A percentile compares a stretch with the other conserved stretches of the same genome.
These are phyloP conservation scores for Drosophila kambysellisi DNA, from an alignment of 2,888 invertebrate genomes.

Conservation along the genomic window DNA sequence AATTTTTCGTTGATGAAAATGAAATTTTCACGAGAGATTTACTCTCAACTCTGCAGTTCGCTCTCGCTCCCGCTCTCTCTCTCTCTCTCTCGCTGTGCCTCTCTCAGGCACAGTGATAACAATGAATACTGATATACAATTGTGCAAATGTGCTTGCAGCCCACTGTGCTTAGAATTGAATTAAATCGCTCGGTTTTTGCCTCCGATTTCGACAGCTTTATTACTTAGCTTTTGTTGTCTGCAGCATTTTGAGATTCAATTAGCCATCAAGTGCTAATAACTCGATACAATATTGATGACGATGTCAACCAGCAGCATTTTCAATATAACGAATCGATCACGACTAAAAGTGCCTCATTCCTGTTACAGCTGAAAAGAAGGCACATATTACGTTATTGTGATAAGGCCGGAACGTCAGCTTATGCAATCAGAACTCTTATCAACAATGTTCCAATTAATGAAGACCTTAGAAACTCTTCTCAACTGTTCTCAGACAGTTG, in stretches of 20 bases:
- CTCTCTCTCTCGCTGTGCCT: neutral
- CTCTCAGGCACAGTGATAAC: conserved; percentile 46
- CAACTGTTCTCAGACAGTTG: conserved; percentile 14
- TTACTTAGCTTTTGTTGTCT: conserved; percentile 2
- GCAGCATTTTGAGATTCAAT: conserved; percentile 60
- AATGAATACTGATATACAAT: conserved; percentile 52
- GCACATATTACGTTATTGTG: conserved; percentile 6
- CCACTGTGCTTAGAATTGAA: conserved; percentile 32
- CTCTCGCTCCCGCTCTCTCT: neutral
- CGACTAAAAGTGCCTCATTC: conserved; percentile 19
- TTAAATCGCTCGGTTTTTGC: conserved; percentile 15
- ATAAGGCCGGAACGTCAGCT: conserved; percentile 30
- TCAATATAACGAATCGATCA: conserved; percentile 39
- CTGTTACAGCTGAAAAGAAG: conserved; percentile 1
- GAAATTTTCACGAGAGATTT: conserved; percentile 24
- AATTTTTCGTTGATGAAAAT: conserved; percentile 30
- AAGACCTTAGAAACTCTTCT: conserved; percentile 10
- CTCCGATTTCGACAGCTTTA: conserved; percentile 39
- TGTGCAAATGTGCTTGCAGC: conserved; percentile 7
- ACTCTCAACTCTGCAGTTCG: neutral
- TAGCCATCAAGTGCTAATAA: conserved; percentile 60
- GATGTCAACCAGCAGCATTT: conserved; percentile 50
- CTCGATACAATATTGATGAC: conserved; percentile 35
- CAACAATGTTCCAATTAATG: conserved; percentile 32
- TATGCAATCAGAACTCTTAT: conserved; percentile 44